Base-by-base conservation (phyloP, 2,113 vertebrate species). In the Cairina moschata region DNA sequence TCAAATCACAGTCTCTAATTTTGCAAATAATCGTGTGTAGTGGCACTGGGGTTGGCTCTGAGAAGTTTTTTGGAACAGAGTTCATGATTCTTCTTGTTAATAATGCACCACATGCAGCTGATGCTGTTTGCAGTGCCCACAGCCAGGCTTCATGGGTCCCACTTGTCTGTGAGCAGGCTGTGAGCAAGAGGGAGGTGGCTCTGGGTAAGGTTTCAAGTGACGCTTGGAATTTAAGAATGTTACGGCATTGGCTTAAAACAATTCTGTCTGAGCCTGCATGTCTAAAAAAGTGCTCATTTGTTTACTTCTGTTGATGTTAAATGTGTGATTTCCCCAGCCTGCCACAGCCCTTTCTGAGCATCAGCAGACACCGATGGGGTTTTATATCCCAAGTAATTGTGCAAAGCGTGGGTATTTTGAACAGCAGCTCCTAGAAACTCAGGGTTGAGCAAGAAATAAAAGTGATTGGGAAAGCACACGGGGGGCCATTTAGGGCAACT, bases 221-320 rank as follows among this genome's bases (percentile, higher is more conserved):
- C 40, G 28, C 38, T 62, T 55, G 48, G 46, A 4, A 2, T 77
- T 86, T 55, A 65, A 73, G 36, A 56, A 38, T 23, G 34, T 56
- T 7, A 67, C 5, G 38, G 63, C n/a, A 8, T 28, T 31, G 11
- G 62, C 83, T 72, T 42, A 50, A 48, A 79, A 63, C 34, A 52
- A 36, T 79, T 11, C 38, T 5, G 3, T 8, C 40, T 3, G 6
- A 55, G 66, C 34, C 1, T 32, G 16, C 9, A 2, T 2, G 25
- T 26, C 42, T 28, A 17, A 63, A 72, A 69, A 63, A 22, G 11
- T 44, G 63, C 16, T 88, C 17, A 9, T 75, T 46, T 84, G 20
- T 77, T 83, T 13, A 1, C 32, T 32, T 1, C 3, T 0, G 1
- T 50, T 2, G 2, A 7, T 6, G 14, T 17, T 8, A 2, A 5